Conservation (phyloP, 2,797 vertebrate species). For the Danionella dracula region DNA sequence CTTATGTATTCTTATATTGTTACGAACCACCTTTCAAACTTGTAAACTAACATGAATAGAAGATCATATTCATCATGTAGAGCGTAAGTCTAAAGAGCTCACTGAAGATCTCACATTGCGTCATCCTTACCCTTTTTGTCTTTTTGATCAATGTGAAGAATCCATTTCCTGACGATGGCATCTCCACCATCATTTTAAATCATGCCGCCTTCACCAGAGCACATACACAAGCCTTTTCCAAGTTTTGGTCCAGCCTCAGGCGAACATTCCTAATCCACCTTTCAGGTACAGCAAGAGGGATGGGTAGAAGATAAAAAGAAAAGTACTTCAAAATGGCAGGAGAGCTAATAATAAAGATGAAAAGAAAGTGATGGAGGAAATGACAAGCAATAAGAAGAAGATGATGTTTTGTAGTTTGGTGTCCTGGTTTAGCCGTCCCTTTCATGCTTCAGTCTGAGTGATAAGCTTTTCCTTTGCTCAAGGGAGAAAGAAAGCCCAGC, state of each 20-base stretch:
- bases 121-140: no score
- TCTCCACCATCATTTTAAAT: background rate
- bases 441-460: conserved; percentile 20
- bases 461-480: conserved; percentile 21
- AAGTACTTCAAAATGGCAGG: conserved; percentile 28
- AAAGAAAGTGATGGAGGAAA: conserved; percentile 11
- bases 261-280: background rate
- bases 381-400: conserved; percentile 28
- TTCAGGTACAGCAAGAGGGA: conserved; percentile 14
- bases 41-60: no score
- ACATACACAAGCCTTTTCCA: conserved; percentile 1
- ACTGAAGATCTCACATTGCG: no score
- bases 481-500: conserved; percentile 20
- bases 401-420: conserved; percentile 23
- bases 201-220: conserved; percentile 1
- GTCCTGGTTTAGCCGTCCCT: conserved; percentile 14
- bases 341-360: conserved; percentile 26
- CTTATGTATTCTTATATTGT: no score
- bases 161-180: conserved; percentile 1
- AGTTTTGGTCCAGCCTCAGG: conserved; percentile 7
- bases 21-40: no score
- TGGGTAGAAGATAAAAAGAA: conserved; percentile 22
- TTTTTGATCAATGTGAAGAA: background rate
- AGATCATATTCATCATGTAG: no score
- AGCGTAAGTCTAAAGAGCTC: no score